Evolutionary conservation across 2,113 vertebrate genomes (phyloP), one percentile per base, ranked within the genome.

Genomic region (Mystacornis crossleyi): DNA sequence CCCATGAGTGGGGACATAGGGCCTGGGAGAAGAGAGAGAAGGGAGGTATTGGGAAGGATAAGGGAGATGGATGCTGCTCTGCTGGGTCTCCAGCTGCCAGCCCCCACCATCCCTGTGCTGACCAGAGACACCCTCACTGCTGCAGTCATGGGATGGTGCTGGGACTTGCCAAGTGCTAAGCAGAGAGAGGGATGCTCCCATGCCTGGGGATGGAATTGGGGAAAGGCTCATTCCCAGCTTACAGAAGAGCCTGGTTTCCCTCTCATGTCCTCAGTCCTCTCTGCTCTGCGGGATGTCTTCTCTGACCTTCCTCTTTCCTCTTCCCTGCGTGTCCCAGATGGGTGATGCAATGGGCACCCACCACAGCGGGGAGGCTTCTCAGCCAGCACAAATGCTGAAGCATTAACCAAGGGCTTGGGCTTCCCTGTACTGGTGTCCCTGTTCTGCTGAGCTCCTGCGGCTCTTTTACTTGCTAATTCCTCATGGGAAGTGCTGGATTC

Each of bases 301-400:
- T 40, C 1, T 4, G 21, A 36, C 58, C 53, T 60, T 65, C 60
- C 25, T 42, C 34, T 66, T 24, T 29, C 29, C 55, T 34, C 6
- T 11, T 6, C 23, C 31, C 38, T 1, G 2, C 0, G 0, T 25
- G 23, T 28, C 40, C 38, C 25, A 1, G 1, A 2, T 1, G 8
- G 29, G 31, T 14, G 31, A 18, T 40, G 42, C 6, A 4, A 23
- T 3, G 28, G n/a, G 54, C 42, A 55, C 42, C 55, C 54, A 48
- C 14, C 74, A 33, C 2, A 8, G 40, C 3, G 1, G 14, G 45
- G 23, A 81, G 69, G n/a, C 18, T 40, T 48, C 70, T 50, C 50
- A 40, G n/a, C 74, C 19, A 5, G 12, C 18, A 26, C 31, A 25
- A 53, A 53, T 1, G 1, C 55, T 12, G 7, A 16, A 54, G 28